These are phyloP conservation scores for Acanthosepion pharaonis DNA, from an alignment of 2,888 invertebrate species.

Conservation along the genomic window DNA sequence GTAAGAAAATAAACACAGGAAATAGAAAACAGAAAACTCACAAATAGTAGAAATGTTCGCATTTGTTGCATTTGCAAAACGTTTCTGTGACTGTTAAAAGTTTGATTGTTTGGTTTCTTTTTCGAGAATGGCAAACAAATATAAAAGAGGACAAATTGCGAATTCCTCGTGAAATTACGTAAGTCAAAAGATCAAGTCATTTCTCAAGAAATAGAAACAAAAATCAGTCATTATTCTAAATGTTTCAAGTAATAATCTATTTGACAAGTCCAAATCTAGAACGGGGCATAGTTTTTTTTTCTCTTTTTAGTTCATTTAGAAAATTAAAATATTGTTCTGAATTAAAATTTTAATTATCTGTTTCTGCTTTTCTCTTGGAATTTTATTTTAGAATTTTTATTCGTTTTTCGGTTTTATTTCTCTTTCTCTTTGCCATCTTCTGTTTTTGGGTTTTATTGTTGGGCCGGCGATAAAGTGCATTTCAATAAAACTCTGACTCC, in stretches of 20 bases:
- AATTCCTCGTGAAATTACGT: neutral
- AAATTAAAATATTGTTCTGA: neutral
- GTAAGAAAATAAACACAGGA: neutral
- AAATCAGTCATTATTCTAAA: neutral
- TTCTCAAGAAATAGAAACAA: neutral
- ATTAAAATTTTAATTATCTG: neutral
- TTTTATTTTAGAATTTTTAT: neutral
- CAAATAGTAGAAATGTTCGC: neutral
- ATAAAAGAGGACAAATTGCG: neutral
- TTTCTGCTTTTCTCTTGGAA: neutral
- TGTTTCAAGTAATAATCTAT: neutral
- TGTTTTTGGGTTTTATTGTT: neutral
- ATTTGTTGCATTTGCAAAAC: neutral
- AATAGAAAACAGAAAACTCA: neutral
- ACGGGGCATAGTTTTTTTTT: neutral
- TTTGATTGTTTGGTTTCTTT: neutral
- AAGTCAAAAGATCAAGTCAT: neutral
- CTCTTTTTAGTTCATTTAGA: neutral
- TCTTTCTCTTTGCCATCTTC: neutral
- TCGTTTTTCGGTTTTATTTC: neutral
- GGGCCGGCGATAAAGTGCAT: neutral
- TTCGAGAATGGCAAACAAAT: neutral
- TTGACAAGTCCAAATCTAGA: neutral
- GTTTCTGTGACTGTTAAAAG: neutral
- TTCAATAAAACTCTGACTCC: neutral